Conservation (phyloP, 2,888 invertebrate species). For the Suillia variegata region DNA sequence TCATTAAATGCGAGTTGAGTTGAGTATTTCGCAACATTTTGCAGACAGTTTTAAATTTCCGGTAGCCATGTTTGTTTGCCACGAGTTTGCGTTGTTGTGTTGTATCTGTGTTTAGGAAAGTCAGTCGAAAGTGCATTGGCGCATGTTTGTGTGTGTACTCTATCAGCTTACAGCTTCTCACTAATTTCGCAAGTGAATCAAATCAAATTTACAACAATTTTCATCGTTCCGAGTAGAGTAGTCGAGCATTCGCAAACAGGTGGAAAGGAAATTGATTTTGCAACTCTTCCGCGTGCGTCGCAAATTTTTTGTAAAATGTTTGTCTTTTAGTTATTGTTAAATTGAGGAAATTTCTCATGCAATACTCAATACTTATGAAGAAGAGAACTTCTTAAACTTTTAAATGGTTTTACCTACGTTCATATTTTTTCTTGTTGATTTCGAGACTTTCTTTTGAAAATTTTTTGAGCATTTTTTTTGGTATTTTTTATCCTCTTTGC, state of each 20-base stretch:
- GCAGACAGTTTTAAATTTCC: background rate
- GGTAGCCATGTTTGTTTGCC: background rate
- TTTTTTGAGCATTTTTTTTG: too few relatives aligned
- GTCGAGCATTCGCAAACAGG: background rate
- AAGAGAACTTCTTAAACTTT: too few relatives aligned
- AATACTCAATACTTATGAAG: too few relatives aligned
- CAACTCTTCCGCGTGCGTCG: background rate
- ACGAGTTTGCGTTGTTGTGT: background rate
- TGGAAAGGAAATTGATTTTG: background rate
- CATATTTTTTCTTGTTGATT: too few relatives aligned
- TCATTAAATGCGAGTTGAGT: slow-evolving; percentile 8
- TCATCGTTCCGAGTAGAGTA: too few relatives aligned
- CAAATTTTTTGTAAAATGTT: too few relatives aligned
- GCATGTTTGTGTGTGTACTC: slow-evolving; percentile 3
- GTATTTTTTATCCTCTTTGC: too few relatives aligned
- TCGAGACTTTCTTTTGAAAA: too few relatives aligned
- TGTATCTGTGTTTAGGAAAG: background rate
- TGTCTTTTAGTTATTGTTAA: too few relatives aligned
- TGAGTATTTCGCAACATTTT: background rate
- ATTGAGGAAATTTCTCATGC: too few relatives aligned
- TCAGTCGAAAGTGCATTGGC: slow-evolving; percentile 3
- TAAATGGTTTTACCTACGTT: too few relatives aligned
- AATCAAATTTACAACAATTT: slow-evolving; percentile 7
- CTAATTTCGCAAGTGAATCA: background rate
- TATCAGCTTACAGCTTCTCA: background rate